These are phyloP conservation scores for Luperina nickerlii DNA, from an alignment of 2,888 invertebrate genomes.

Conservation along the genomic window DNA sequence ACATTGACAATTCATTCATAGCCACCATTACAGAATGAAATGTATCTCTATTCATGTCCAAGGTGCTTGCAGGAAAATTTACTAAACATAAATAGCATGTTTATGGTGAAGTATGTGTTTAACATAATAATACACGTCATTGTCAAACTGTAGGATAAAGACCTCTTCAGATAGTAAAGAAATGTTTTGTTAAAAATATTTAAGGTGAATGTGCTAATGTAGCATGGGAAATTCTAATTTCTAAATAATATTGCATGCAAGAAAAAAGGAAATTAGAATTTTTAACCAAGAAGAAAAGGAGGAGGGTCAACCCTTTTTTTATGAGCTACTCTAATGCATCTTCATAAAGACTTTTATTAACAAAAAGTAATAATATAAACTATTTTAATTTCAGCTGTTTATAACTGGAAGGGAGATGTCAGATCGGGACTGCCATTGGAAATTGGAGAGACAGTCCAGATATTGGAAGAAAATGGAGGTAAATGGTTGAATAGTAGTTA, in stretches of 20 bases:
- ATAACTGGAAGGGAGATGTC: constrained; percentile 96
- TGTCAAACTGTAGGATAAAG: background rate
- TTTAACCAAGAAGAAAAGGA: background rate
- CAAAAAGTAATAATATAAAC: background rate
- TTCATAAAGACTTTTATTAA: background rate
- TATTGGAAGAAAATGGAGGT: constrained; percentile 97
- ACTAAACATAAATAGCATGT: background rate
- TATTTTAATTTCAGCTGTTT: constrained; percentile 93
- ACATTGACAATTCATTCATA: background rate
- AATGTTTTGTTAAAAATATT: background rate
- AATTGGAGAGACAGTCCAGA: constrained; percentile 98
- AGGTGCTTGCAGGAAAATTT: background rate
- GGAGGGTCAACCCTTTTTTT: background rate
- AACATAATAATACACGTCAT: background rate
- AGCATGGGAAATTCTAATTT: background rate
- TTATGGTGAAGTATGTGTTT: background rate
- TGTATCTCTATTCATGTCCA: background rate
- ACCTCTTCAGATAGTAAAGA: background rate
- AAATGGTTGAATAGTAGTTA: constrained; percentile 55
- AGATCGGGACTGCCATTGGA: constrained; percentile 95
- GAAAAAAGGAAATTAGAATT: background rate
- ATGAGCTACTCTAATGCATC: background rate
- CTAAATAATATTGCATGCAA: background rate
- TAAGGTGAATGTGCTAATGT: background rate
- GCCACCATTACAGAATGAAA: constrained; percentile 1